Base-by-base conservation (phyloP, 2,797 vertebrate genomes). In the Benthosema pterotum region DNA sequence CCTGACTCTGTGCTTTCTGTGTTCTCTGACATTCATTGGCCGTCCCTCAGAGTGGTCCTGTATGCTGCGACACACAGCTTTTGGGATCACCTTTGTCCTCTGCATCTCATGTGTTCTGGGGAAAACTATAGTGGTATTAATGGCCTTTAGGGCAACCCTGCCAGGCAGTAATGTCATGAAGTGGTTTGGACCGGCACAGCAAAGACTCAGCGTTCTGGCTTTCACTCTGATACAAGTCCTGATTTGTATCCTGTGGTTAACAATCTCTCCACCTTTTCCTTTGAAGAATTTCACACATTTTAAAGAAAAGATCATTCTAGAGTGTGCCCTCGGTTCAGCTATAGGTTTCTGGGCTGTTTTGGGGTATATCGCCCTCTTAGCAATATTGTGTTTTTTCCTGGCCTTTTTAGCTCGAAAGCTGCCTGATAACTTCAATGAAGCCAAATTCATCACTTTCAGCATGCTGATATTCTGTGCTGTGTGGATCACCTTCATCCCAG, bases 381-480 rank as follows among this genome's bases (percentile, higher is more conserved):
- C 92, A n/a, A 3, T 89, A 19, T 54, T 93, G 0, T 93, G 90
- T 73, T 93, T 92, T 66, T n/a, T 87, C 0, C 77, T 92, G 0
- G 91, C 92, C 25, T 91, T 93, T 82, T 32, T 93, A 51, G 92
- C 85, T 42, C 69, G 92, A 18, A 92, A 91, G 32, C 58, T 92
- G 1, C 91, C 91, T 25, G 83, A 92, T 78, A 88, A 92, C 56
- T 92, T 92, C 5, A 92, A 92, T 47, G 92, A 93, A 56, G 90
- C 90, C 0, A 92, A 88, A 58, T 91, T 87, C 0, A 91, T 93
- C 67, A 91, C 91, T 1, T 93, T 93, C 57, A 93, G 92, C 74
- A 92, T 93, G 91, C 4, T 93, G 32, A 92, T 92, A 75, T 92
- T 92, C 78, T 92, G 89, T 68, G 88, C 88, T 0, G 92, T 92